Evolutionary conservation across 1,140 invertebrate species (phyloP).

Genomic region (Coenobita brevimanus): DNA sequence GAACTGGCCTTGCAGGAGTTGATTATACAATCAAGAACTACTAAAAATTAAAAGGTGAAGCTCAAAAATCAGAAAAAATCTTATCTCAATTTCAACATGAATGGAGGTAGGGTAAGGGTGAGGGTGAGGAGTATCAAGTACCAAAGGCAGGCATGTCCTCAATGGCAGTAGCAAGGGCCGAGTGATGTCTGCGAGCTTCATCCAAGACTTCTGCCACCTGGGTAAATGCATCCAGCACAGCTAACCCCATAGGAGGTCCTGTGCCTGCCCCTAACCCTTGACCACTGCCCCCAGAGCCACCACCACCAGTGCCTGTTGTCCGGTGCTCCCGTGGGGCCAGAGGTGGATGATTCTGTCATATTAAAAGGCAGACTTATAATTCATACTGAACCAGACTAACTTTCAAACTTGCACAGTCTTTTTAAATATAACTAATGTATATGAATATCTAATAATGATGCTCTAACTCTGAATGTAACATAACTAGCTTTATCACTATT

Average conservation of each 20-base stretch:
- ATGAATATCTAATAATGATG: too few species aligned
- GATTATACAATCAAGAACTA: too few species aligned
- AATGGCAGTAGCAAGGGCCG: constrained; percentile 75
- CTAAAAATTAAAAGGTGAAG: too few species aligned
- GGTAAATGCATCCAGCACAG: constrained; percentile 78
- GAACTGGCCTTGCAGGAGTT: too few species aligned
- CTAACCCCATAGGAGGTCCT: constrained; percentile 71
- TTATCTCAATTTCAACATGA: too few species aligned
- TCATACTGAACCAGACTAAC: too few species aligned
- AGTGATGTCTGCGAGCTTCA: constrained; percentile 75
- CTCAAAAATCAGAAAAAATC: too few species aligned
- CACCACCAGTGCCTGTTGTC: constrained; percentile 64
- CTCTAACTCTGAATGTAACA: too few species aligned
- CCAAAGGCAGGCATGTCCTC: constrained; percentile 74
- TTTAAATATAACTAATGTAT: too few species aligned
- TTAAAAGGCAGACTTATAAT: background rate
- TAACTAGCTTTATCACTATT: too few species aligned
- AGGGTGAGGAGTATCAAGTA: constrained; percentile 35
- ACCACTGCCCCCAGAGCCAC: constrained; percentile 52
- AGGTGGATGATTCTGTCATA: constrained; percentile 75
- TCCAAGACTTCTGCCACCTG: constrained; percentile 77
- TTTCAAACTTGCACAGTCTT: too few species aligned
- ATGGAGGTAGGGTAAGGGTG: too few species aligned
- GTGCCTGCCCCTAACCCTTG: background rate
- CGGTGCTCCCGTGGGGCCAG: constrained; percentile 76